Evolutionary conservation across 2,113 vertebrate genomes (phyloP), one percentile per base, ranked within the genome.

Genomic region (Galeopterus variegatus): DNA sequence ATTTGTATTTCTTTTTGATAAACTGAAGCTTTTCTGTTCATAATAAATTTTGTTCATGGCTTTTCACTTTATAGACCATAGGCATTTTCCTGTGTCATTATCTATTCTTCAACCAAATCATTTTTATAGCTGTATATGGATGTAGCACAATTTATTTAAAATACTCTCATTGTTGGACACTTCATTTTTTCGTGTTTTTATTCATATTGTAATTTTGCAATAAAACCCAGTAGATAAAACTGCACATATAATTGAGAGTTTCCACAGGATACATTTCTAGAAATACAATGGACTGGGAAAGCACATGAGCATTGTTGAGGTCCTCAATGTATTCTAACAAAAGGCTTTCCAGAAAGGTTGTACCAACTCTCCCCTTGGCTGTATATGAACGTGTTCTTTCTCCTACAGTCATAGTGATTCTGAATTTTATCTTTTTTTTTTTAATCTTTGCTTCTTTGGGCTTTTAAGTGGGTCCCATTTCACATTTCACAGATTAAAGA

Each of bases 281-380:
- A 85, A 81, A 33, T 4, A 45, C 50, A 48, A 58, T 5, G 8
- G 28, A 14, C 8, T 0, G n/a, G 18, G 7, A 54, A 36, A 88
- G 64, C 11, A 0, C 1, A 1, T 13, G 26, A 41, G 17, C 2
- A 0, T 45, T 3, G 45, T 17, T 36, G 2, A n/a, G 2, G 41
- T 33, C 48, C 75, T 33, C 17, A 54, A 12, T 5, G 6, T 0
- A 1, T 4, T 1, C 18, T 45, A 58, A 56, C 24, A 10, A 31
- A 77, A 52, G 12, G 3, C 13, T 76, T 52, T 36, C 41, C 3
- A 4, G 45, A 18, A 36, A 52, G 60, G 62, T 13, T 2, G 15
- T 1, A 2, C 15, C 15, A 31, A 13, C 24, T 0, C 3, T n/a
- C 12, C 17, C 54, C 18, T 4, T 10, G 31, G 36, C 54, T 41